Conservation (phyloP, 2,888 invertebrate species). For the Drosophila setosimentum region DNA sequence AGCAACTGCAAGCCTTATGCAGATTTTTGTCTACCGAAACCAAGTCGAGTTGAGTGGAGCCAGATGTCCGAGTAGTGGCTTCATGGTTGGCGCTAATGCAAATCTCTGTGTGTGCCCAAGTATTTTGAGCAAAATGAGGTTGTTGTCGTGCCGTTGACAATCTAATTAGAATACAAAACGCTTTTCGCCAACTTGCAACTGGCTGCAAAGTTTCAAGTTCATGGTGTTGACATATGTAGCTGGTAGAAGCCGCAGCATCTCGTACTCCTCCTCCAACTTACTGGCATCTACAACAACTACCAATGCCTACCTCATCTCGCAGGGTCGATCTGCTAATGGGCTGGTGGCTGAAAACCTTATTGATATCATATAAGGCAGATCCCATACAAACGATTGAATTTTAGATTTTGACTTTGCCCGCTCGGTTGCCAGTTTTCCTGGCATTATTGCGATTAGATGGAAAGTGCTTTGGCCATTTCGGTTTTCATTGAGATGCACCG, state of each 20-base stretch:
- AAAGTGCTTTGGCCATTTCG: conserved; percentile 23
- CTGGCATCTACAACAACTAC: background rate
- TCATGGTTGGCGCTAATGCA: conserved; percentile 80
- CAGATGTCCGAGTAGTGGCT: conserved; percentile 13
- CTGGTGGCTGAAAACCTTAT: conserved; percentile 44
- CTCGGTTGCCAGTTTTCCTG: conserved; percentile 35
- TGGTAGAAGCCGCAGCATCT: conserved; percentile 14
- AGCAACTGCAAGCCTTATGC: conserved; percentile 53
- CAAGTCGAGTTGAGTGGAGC: conserved; percentile 23
- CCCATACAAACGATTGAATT: conserved; percentile 20
- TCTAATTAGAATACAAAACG: conserved; percentile 84
- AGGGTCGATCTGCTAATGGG: conserved; percentile 45
- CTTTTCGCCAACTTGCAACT: conserved; percentile 60
- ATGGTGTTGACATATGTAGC: conserved; percentile 80
- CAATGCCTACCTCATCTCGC: conserved; percentile 6
- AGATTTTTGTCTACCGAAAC: conserved; percentile 73
- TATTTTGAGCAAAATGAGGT: conserved; percentile 82
- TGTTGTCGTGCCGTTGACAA: conserved; percentile 84
- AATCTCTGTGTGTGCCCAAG: conserved; percentile 61
- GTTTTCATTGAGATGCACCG: conserved; percentile 53
- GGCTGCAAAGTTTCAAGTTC: conserved; percentile 74
- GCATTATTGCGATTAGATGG: conserved; percentile 61
- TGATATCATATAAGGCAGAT: conserved; percentile 60
- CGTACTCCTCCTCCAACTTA: conserved; percentile 1
- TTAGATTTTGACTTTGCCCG: conserved; percentile 36